Conservation (phyloP, 2,113 vertebrate species). For the Zingel zingel region DNA sequence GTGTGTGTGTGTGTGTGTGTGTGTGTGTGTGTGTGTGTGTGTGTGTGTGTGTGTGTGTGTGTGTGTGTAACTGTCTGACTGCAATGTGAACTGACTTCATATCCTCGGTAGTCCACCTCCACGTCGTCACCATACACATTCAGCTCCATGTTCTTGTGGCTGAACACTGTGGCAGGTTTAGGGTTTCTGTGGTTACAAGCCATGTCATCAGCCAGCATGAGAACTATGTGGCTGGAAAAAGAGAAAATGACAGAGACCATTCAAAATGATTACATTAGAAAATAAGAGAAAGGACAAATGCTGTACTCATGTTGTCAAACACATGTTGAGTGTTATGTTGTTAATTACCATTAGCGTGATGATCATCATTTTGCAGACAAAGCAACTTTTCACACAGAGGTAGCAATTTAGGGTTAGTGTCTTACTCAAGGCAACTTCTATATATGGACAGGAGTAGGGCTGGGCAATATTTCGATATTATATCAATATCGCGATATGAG, state of each 20-base stretch:
- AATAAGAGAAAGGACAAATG: background rate
- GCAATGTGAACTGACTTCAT: constrained; percentile 87
- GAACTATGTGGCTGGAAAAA: constrained; percentile 92
- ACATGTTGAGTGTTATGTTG: background rate
- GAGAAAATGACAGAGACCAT: background rate
- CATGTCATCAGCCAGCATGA: constrained; percentile 99
- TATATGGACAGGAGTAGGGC: background rate
- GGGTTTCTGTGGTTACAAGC: constrained; percentile 98
- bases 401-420: background rate
- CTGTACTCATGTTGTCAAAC: background rate
- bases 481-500: no score
- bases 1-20: no score
- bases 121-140: constrained; percentile 99
- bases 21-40: no score
- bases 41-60: no score
- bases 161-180: constrained; percentile 97
- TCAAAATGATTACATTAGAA: background rate
- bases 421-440: background rate
- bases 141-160: constrained; percentile 98
- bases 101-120: constrained; percentile 98
- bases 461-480: no score
- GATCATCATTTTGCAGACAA: background rate
- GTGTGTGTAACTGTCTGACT: background rate
- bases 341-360: background rate
- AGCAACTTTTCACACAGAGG: no score